These are phyloP conservation scores for Podabrus alpinus DNA, from an alignment of 2,888 invertebrate species.

Conservation along the genomic window DNA sequence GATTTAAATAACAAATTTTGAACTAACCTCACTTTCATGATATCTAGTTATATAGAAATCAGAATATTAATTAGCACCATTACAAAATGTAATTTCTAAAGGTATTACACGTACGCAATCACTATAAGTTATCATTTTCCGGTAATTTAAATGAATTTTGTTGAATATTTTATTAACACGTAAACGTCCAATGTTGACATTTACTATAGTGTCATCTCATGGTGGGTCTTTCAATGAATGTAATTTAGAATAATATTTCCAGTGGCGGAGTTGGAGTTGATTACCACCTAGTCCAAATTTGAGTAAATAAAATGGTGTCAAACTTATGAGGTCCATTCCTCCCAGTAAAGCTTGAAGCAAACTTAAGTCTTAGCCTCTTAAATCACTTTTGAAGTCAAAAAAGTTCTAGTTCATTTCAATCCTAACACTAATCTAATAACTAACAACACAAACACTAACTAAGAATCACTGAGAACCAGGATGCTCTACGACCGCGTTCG, in stretches of 20 bases:
- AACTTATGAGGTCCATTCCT: too few relatives aligned
- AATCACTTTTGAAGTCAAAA: too few relatives aligned
- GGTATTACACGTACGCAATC: neutral
- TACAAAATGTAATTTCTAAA: neutral
- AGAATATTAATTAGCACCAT: neutral
- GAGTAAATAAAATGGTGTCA: too few relatives aligned
- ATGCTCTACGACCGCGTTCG: too few relatives aligned
- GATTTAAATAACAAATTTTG: neutral
- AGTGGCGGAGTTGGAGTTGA: neutral
- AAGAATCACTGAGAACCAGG: too few relatives aligned
- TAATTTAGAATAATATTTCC: neutral
- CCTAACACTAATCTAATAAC: too few relatives aligned
- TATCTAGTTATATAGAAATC: neutral
- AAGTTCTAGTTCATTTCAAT: too few relatives aligned
- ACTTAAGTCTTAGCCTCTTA: too few relatives aligned
- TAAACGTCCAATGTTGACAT: neutral
- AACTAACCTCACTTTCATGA: constrained; percentile 1
- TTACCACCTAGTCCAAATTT: too few relatives aligned
- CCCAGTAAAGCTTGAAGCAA: too few relatives aligned
- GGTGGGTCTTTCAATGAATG: neutral
- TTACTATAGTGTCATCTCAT: neutral
- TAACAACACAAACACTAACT: too few relatives aligned
- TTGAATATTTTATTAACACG: neutral
- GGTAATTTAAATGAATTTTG: neutral
- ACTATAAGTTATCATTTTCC: neutral